These are phyloP conservation scores for Agonopterix arenella DNA, from an alignment of 2,888 invertebrate genomes.

Conservation along the genomic window DNA sequence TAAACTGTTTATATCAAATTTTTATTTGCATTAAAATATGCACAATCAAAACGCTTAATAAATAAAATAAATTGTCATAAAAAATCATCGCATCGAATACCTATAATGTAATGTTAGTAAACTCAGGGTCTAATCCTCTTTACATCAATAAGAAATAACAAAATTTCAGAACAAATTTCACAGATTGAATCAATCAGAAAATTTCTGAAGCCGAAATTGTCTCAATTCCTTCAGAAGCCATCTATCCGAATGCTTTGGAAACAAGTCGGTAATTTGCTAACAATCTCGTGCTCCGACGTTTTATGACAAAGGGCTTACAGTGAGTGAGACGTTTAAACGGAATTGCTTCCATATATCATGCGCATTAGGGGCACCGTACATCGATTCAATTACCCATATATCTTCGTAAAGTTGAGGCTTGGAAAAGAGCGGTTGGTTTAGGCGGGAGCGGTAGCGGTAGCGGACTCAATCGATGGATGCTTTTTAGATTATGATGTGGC, in stretches of 20 bases:
- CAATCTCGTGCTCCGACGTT: conserved; percentile 21
- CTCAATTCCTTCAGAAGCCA: neutral
- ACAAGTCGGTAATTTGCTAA: conserved; percentile 23
- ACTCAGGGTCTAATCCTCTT: no score
- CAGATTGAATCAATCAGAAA: no score
- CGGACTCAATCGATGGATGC: neutral
- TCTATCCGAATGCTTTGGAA: conserved; percentile 1
- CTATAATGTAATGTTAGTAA: no score
- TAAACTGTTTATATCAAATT: no score
- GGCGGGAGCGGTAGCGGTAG: neutral
- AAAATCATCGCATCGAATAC: no score
- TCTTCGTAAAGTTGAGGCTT: conserved; percentile 15
- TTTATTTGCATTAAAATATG: no score
- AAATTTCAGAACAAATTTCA: no score
- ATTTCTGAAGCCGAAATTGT: no score
- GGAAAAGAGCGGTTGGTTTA: neutral
- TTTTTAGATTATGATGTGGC: no score
- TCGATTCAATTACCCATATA: conserved; percentile 31
- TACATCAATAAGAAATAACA: no score
- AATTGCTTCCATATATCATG: conserved; percentile 38
- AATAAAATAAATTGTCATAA: no score
- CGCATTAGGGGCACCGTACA: conserved; percentile 22
- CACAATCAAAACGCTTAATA: no score
- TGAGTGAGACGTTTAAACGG: conserved; percentile 27
- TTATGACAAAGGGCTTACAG: conserved; percentile 19